Percentiles rank a stretch among this genome's conserved stretches.
Evolutionary conservation across 2,888 invertebrate genomes (phyloP).

Genomic region (Drosophila lacicola): DNA sequence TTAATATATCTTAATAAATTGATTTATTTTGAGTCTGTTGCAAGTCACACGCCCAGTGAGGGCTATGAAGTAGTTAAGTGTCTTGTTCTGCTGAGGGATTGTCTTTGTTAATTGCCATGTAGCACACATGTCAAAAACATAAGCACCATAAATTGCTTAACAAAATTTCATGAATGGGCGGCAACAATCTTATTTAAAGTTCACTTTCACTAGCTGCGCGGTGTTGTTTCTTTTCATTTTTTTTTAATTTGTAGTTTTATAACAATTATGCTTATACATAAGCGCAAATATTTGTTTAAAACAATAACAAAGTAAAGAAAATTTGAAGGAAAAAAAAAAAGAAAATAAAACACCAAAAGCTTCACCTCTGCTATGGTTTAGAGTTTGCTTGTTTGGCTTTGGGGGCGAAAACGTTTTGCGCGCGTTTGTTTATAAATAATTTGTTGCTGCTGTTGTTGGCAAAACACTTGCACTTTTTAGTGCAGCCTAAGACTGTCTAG

Average conservation of each 20-base stretch:
- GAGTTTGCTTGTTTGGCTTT: constrained; percentile 20
- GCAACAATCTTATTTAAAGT: constrained; percentile 34
- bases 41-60: constrained; percentile 11
- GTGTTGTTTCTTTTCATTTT: constrained; percentile 2
- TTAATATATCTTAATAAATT: background rate
- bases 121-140: constrained; percentile 16
- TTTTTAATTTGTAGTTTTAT: constrained; percentile 39
- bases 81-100: constrained; percentile 32
- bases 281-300: constrained; percentile 33
- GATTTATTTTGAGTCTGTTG: background rate
- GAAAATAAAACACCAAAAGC: constrained; percentile 25
- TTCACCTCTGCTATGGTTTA: constrained; percentile 47
- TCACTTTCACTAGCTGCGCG: constrained; percentile 55
- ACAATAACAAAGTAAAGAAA: constrained; percentile 34
- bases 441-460: constrained; percentile 21
- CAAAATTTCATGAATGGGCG: constrained; percentile 37
- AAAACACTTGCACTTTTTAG: constrained; percentile 51
- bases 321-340: constrained; percentile 7
- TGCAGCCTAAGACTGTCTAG: constrained; percentile 52
- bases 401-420: constrained; percentile 9
- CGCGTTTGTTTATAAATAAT: constrained; percentile 36
- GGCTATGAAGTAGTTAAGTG: constrained; percentile 4
- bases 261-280: constrained; percentile 44
- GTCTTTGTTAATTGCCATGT: constrained; percentile 20
- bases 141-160: constrained; percentile 19